Evolutionary conservation across 2,113 vertebrate genomes (phyloP), one percentile per base, ranked within the genome.

Genomic region (Gavialis gangeticus): DNA sequence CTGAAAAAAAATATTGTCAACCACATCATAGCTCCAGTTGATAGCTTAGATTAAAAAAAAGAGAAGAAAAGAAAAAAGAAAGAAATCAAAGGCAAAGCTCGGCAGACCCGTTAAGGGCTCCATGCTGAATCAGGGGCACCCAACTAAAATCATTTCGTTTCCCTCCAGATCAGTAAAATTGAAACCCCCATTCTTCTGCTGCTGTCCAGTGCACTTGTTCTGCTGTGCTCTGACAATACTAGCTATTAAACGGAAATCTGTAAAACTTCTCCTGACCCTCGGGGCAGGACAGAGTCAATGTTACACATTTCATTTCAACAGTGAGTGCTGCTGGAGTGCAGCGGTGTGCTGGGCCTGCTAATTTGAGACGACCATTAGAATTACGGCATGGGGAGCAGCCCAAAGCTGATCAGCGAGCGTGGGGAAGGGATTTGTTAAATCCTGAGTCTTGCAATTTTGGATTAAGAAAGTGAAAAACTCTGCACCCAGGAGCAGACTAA

Each of bases 1-100:
- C 90, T 54, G 28, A 64, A 76, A 93, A 59, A 80, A 24, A 11
- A 88, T 75, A 93, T 30, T 92, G 92, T 91, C 94, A 93, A 57
- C 30, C 67, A 81, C 79, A 89, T 4, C 27, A 73, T 1, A 85
- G 87, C 69, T 84, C 92, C 21, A 1, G 58, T 14, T 92, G 89
- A 94, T n/a, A 87, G 87, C 14, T 12, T 54, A 55, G 86, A 94
- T 83, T 82, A 89, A 89, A 79, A 91, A 67, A 89, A 79, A 91
- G n/a, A 46, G 46, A 46, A 46, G 6, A 46, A 46, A 8, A 46
- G 7, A 46, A 46, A 46, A 84, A 64, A 82, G 69, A 89, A 81
- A 63, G 24, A 19, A 63, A 90, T 27, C 79, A 91, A 92, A 85
- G 67, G 34, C 46, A 86, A 73, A 63, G 71, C 89, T 77, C 46